These are phyloP conservation scores for Asbolus verrucosus DNA, from an alignment of 1,140 invertebrate genomes.

Conservation along the genomic window DNA sequence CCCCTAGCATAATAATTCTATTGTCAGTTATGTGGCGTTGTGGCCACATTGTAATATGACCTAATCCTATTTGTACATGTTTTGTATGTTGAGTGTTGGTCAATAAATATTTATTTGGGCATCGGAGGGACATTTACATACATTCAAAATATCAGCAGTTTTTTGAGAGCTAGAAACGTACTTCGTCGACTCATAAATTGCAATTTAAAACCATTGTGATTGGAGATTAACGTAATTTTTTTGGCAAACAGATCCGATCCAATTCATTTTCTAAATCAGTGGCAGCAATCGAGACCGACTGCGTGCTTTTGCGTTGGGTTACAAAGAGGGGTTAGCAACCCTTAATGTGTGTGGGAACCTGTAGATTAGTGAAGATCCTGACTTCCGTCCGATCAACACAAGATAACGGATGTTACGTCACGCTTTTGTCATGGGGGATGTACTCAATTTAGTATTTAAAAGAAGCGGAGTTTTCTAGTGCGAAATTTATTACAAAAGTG, in stretches of 20 bases:
- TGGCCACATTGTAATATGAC: conserved; percentile 59
- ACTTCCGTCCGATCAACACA: conserved; percentile 51
- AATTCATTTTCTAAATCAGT: conserved; percentile 9
- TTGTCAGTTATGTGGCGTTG: conserved; percentile 55
- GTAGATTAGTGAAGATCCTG: conserved; percentile 56
- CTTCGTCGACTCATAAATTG: background rate
- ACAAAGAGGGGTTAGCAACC: conserved; percentile 18
- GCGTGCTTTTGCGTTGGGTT: conserved; percentile 10
- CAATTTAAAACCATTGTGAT: background rate
- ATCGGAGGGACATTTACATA: conserved; percentile 20
- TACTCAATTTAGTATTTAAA: conserved; percentile 6
- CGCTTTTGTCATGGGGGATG: conserved; percentile 21
- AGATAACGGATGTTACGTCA: conserved; percentile 56
- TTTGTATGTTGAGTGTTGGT: conserved; percentile 57
- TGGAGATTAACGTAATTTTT: too few relatives aligned
- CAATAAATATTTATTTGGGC: conserved; percentile 57
- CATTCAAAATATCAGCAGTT: conserved; percentile 14
- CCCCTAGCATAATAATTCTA: conserved; percentile 56
- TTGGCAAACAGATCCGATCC: too few relatives aligned
- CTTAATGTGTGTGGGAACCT: conserved; percentile 55
- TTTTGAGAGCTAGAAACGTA: background rate
- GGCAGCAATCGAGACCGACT: conserved; percentile 8
- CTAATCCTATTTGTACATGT: conserved; percentile 60
- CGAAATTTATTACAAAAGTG: too few relatives aligned
- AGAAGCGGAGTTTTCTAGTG: background rate